These are phyloP conservation scores for Eilema caniola DNA, from an alignment of 2,888 invertebrate species.

Conservation along the genomic window DNA sequence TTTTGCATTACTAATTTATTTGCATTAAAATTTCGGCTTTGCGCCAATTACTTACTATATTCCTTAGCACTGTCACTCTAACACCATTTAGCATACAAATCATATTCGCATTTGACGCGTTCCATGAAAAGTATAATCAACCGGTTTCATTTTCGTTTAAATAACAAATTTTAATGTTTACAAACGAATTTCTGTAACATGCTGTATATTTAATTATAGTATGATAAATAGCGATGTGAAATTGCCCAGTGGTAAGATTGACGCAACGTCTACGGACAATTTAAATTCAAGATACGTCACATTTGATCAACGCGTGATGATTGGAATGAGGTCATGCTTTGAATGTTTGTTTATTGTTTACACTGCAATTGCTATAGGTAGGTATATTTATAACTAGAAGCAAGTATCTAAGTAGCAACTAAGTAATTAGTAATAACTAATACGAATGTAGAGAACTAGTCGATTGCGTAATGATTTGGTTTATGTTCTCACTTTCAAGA, in stretches of 20 bases:
- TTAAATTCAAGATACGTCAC: conserved; percentile 66
- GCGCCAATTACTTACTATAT: too few relatives aligned
- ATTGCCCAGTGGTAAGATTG: conserved; percentile 47
- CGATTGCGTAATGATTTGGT: neutral
- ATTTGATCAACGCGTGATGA: conserved; percentile 61
- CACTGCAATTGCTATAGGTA: conserved; percentile 47
- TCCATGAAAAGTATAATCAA: neutral
- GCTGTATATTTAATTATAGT: conserved; percentile 23
- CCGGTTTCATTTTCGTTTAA: neutral
- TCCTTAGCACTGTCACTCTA: too few relatives aligned
- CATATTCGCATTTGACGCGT: too few relatives aligned
- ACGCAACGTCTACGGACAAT: conserved; percentile 59
- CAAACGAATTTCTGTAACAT: neutral
- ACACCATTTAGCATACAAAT: too few relatives aligned
- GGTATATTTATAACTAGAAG: conserved; percentile 5
- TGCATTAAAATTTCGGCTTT: too few relatives aligned
- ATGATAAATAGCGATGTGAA: conserved; percentile 37
- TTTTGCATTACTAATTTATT: too few relatives aligned
- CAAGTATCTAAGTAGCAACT: conserved; percentile 6
- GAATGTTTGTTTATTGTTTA: conserved; percentile 67
- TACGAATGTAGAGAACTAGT: neutral
- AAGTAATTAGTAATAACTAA: neutral
- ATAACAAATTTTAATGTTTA: neutral
- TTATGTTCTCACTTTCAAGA: too few relatives aligned
- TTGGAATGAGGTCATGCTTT: conserved; percentile 68